Evolutionary conservation across 2,797 vertebrate species (phyloP), one percentile per base, ranked within the genome.

Genomic region (Glossophaga mutica): DNA sequence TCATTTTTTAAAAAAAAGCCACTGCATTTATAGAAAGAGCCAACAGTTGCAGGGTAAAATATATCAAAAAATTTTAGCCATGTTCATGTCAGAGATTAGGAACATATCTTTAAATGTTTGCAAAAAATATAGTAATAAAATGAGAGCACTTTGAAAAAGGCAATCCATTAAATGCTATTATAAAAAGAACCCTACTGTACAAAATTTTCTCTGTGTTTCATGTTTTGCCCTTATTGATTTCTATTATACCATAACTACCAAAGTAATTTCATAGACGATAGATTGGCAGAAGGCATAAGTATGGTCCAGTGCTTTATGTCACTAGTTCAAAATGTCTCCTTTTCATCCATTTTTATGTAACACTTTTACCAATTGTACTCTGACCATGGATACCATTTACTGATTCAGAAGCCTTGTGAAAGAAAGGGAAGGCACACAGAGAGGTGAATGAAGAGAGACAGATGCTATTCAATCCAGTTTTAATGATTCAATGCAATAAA

Each of bases 151-250:
- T 44, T 91, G 44, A 62, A 90, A 88, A 89, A 48, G 39, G 19
- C 24, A 95, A 74, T 48, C 9, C 19, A 79, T 44, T 91, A 93
- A 86, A 95, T 94, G 50, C 24, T 76, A 44, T 76, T 85, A 70
- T 68, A 68, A 70, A 78, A 94, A 82, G 44, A 92, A 87, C 15
- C 70, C 59, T 42, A 34, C 4, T 93, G 39, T 71, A 44, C 18
- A 91, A 70, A 52, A 48, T 67, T 79, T 89, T 79, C 70, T 19
- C 50, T 52, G 50, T 29, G 37, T 34, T 83, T 90, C 29, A 57
- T 68, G 48, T 87, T 96, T 85, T 62, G 21, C 32, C 26, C 82
- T 82, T 29, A 90, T 7, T 59, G 48, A 67, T 57, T 79, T 94
- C 81, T 76, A 86, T 14, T 79, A 24, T 46, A 76, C 26, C 18